Base-by-base conservation (phyloP, 2,797 vertebrate genomes). In the Huso huso region DNA sequence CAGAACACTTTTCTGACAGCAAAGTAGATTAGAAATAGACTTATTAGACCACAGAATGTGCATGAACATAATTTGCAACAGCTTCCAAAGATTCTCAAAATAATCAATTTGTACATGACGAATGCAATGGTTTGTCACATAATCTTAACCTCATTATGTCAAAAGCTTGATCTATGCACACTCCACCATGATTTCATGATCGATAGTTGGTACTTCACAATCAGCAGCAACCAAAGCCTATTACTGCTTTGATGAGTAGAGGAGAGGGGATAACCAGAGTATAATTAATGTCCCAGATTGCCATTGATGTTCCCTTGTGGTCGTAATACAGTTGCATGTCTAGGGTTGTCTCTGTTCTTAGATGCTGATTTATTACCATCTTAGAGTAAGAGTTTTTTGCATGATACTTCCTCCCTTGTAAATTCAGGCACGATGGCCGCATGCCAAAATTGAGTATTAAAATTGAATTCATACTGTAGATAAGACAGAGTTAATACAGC, bases 351-450 rank as follows among this genome's bases (percentile, higher is more conserved):
- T 50, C 51, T 51, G 64, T 10, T 66, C 59, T 65, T 49, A 51
- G 55, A 18, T 18, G 64, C 53, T 68, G 68, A 71, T 72, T 72
- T 55, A 73, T 73, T 68, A 64, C 8, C 18, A 18, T 18, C 18
- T 49, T 53, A 66, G 67, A 49, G 15, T 49, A 49, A 53, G 61
- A 51, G 55, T 63, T 73, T 68, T 68, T 48, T 69, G 69, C 48
- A 12, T 18, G 10, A 62, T 37, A 18, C 51, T 6, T 63, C 63
- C 60, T 64, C 62, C 18, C 8, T 66, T 37, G 8, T 12, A 11
- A 6, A 15, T 68, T 75, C 76, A 75, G 66, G 52, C 71, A 65
- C 64, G 68, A 70, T 71, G 77, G 68, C 66, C 66, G 69, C 68
- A 59, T 9, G 53, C 6, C 48, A 11, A 65, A 48, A 65, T 9